Conservation (phyloP, 2,797 vertebrate species). For the Danio choprae region DNA sequence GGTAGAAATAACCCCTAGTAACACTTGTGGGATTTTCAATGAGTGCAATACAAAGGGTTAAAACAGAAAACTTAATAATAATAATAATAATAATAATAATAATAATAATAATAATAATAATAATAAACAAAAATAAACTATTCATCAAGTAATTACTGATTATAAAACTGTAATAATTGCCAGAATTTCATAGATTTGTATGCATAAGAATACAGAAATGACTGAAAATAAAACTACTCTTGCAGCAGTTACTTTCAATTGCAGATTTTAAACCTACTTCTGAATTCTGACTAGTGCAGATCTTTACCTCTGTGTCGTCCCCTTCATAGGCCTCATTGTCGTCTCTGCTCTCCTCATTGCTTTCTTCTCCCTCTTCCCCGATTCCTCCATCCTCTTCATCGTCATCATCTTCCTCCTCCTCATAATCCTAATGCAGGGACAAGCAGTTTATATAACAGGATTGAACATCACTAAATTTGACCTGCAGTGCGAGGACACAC, state of each 20-base stretch:
- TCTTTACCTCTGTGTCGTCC: slow-evolving; percentile 85
- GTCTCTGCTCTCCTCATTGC: slow-evolving; percentile 91
- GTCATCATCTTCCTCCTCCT: slow-evolving; percentile 88
- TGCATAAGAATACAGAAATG: not conserved
- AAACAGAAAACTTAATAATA: too few species aligned
- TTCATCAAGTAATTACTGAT: too few species aligned
- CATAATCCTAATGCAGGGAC: slow-evolving; percentile 83
- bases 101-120: too few species aligned
- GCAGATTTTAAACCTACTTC: not conserved
- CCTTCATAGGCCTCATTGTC: slow-evolving; percentile 93
- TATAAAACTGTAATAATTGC: too few species aligned
- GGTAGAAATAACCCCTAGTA: too few species aligned
- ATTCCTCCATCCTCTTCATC: slow-evolving; percentile 92
- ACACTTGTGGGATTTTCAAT: too few species aligned
- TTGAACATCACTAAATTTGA: not conserved
- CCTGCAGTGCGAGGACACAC: not conserved
- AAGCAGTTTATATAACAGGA: not conserved
- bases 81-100: too few species aligned
- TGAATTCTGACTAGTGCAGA: not conserved
- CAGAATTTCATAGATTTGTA: too few species aligned
- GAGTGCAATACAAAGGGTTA: too few species aligned
- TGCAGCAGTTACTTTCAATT: not conserved
- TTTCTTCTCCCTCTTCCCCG: slow-evolving; percentile 93
- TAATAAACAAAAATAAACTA: too few species aligned
- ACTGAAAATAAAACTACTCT: not conserved